A percentile compares a stretch with the other conserved stretches of the same genome.
Conservation (phyloP, 2,888 invertebrate species). For the Brenthis ino region DNA sequence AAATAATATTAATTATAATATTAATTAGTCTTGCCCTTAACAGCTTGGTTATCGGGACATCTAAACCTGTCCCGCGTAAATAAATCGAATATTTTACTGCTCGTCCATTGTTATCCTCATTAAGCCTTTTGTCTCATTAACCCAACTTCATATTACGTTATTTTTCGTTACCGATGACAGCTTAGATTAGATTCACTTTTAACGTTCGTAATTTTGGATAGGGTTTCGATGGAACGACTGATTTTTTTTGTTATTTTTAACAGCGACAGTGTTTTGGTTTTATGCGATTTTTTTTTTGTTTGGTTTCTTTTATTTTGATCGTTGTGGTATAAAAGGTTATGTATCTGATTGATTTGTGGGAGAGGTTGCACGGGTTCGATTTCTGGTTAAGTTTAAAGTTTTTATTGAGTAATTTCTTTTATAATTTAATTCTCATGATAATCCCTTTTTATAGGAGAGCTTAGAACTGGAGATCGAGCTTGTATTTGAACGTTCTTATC, state of each 20-base stretch:
- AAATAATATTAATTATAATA: neutral
- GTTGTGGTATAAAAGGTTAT: neutral
- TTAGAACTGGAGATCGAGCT: too few relatives aligned
- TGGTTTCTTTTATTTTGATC: neutral
- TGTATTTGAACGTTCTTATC: too few relatives aligned
- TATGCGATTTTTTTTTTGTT: slow-evolving; percentile 7
- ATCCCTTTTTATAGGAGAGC: too few relatives aligned
- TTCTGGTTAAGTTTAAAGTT: too few relatives aligned
- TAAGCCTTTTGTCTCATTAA: slow-evolving; percentile 81
- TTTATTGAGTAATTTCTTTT: too few relatives aligned
- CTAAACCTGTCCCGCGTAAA: slow-evolving; percentile 67
- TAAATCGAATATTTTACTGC: slow-evolving; percentile 79
- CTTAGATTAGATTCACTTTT: slow-evolving; percentile 67
- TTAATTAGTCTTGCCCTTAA: slow-evolving; percentile 62
- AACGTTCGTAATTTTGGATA: slow-evolving; percentile 51
- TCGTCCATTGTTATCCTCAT: slow-evolving; percentile 77
- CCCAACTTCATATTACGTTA: slow-evolving; percentile 71
- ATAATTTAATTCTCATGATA: too few relatives aligned
- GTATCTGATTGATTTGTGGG: neutral
- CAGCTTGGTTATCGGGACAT: slow-evolving; percentile 72
- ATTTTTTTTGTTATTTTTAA: slow-evolving; percentile 6
- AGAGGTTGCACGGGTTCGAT: too few relatives aligned
- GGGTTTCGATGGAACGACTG: slow-evolving; percentile 41
- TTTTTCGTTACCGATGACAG: slow-evolving; percentile 72
- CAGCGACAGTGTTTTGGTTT: neutral